phyloP scores from a whole-genome alignment of 2,797 vertebrate genomes.

The Epinephelus awoara region DNA sequence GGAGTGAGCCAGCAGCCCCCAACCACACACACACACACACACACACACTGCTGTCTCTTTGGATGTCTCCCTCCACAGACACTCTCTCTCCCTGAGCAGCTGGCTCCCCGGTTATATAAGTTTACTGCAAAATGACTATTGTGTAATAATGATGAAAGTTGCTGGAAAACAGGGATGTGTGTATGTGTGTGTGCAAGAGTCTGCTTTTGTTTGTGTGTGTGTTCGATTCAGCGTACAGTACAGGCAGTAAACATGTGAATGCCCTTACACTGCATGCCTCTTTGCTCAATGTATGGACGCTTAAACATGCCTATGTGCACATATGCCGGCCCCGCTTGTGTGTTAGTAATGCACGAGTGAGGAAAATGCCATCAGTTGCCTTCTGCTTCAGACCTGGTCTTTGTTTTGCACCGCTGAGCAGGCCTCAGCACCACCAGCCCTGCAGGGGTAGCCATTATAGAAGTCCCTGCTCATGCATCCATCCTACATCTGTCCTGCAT shows the following conservation, averaged over 20 bases:
- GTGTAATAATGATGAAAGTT: constrained; percentile 60
- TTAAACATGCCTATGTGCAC: constrained; percentile 36
- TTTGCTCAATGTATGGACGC: background rate
- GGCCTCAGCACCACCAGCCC: constrained; percentile 22
- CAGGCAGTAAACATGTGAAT: constrained; percentile 38
- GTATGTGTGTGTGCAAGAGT: constrained; percentile 7
- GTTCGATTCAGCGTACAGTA: constrained; percentile 16
- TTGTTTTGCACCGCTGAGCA: constrained; percentile 41
- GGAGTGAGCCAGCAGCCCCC: background rate
- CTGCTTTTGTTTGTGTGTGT: constrained; percentile 26
- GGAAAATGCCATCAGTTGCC: constrained; percentile 44
- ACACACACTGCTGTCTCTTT: constrained; percentile 9
- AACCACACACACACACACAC: constrained; percentile 2
- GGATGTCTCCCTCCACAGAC: constrained; percentile 16
- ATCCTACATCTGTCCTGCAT: constrained; percentile 38
- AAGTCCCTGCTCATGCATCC: constrained; percentile 23
- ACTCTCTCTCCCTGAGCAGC: constrained; percentile 54
- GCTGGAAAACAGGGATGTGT: constrained; percentile 19
- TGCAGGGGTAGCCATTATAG: constrained; percentile 37
- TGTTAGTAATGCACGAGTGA: constrained; percentile 61
- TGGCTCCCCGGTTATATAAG: constrained; percentile 61
- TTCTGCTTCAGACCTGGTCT: constrained; percentile 49
- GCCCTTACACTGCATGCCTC: background rate
- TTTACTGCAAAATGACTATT: constrained; percentile 59
- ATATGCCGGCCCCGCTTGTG: constrained; percentile 36